phyloP scores from a whole-genome alignment of 2,113 vertebrate species.

The Pseudopipra pipra region DNA sequence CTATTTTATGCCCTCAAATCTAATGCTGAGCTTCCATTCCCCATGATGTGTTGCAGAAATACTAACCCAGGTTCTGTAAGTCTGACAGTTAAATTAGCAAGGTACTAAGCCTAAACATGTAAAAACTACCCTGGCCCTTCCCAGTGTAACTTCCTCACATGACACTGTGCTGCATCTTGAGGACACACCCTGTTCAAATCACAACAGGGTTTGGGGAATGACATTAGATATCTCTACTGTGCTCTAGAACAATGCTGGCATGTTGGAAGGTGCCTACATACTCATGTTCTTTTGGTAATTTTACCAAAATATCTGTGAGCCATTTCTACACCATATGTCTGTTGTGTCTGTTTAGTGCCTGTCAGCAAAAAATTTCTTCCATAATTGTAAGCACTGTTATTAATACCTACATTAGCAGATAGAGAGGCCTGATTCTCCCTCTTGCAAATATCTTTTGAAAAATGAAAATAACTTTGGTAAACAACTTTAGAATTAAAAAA shows the following conservation, averaged over 20 bases:
- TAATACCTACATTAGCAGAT: neutral
- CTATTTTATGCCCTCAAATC: neutral
- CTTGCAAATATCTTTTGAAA: neutral
- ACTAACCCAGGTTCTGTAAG: neutral
- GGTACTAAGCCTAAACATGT: neutral
- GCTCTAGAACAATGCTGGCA: neutral
- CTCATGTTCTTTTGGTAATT: neutral
- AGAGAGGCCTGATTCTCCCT: neutral
- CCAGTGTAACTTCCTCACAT: neutral
- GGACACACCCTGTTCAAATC: neutral
- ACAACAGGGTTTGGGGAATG: neutral
- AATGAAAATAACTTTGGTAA: neutral
- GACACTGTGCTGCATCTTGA: neutral
- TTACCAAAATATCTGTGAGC: neutral
- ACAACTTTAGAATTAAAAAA: neutral
- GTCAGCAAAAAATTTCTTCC: neutral
- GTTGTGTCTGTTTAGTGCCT: neutral
- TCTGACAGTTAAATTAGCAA: neutral
- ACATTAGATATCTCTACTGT: neutral
- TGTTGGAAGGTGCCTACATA: neutral
- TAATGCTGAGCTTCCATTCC: neutral
- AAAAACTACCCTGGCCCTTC: neutral
- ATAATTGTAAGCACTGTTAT: neutral
- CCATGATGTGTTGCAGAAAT: neutral
- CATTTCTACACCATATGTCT: neutral